phyloP scores from a whole-genome alignment of 2,113 vertebrate genomes.

The Lethenteron camtschaticum region DNA sequence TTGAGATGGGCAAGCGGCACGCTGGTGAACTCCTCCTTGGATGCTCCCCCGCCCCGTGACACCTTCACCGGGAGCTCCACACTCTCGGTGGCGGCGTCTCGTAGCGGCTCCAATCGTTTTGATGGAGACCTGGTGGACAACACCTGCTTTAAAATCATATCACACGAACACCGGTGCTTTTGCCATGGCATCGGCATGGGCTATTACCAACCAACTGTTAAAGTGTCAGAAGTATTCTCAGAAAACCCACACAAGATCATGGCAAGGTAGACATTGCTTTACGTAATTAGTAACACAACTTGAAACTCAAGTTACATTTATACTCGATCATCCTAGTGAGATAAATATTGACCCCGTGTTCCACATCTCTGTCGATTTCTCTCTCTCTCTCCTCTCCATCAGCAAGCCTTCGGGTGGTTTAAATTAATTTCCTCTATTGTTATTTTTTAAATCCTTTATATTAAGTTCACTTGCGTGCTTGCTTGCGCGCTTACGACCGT shows the following conservation, averaged over 20 bases:
- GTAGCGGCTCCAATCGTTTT: constrained; percentile 30
- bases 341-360: too few relatives aligned
- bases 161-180: background rate
- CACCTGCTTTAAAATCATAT: background rate
- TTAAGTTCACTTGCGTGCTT: too few relatives aligned
- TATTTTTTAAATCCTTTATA: too few relatives aligned
- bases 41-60: constrained; percentile 24
- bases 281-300: background rate
- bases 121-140: constrained; percentile 31
- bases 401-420: too few relatives aligned
- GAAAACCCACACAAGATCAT: background rate
- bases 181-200: background rate
- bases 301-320: too few relatives aligned
- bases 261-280: background rate
- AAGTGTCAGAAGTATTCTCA: background rate
- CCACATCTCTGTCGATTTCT: too few relatives aligned
- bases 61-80: constrained; percentile 26
- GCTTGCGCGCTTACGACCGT: too few relatives aligned
- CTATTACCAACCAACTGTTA: too few relatives aligned
- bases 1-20: constrained; percentile 34
- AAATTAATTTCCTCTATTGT: too few relatives aligned
- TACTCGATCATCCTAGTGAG: too few relatives aligned
- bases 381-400: too few relatives aligned
- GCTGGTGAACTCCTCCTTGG: constrained; percentile 14
- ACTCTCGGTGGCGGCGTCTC: constrained; percentile 41